Evolutionary conservation across 2,888 invertebrate genomes (phyloP).

Genomic region (Itoplectis maculator): DNA sequence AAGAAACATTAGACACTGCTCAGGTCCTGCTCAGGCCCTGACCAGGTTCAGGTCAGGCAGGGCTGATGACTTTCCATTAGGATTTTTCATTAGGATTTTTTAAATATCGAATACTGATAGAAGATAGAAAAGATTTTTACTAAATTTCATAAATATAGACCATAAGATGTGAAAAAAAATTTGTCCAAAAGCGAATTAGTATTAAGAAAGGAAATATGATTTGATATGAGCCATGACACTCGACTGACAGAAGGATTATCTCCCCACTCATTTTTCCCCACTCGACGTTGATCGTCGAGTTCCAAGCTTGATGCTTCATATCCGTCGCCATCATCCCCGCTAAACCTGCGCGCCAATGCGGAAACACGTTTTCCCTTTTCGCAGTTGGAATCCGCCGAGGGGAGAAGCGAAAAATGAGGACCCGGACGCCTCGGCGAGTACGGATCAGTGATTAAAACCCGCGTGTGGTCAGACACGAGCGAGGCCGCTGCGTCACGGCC

Average conservation of each 20-base stretch:
- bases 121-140: background rate
- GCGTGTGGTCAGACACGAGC: background rate
- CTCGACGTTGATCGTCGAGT: constrained; percentile 10
- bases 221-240: background rate
- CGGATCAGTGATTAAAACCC: constrained; percentile 5
- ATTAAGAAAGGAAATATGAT: background rate
- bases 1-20: too few species aligned
- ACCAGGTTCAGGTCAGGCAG: too few species aligned
- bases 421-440: background rate
- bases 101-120: too few species aligned
- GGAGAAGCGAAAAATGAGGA: constrained; percentile 5
- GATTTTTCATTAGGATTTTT: too few species aligned
- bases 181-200: background rate
- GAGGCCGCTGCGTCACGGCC: background rate
- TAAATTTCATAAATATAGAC: background rate
- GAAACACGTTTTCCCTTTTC: constrained; percentile 37
- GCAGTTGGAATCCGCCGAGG: background rate
- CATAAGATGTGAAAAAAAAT: constrained; percentile 17
- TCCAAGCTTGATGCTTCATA: constrained; percentile 32
- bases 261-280: background rate
- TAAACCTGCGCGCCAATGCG: constrained; percentile 41
- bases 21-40: too few species aligned
- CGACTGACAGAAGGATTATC: constrained; percentile 31
- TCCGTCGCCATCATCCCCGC: constrained; percentile 2
- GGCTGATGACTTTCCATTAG: too few species aligned